Evolutionary conservation across 2,888 invertebrate species (phyloP), one percentile per base, ranked within the genome.

Genomic region (Drosophila anceps): DNA sequence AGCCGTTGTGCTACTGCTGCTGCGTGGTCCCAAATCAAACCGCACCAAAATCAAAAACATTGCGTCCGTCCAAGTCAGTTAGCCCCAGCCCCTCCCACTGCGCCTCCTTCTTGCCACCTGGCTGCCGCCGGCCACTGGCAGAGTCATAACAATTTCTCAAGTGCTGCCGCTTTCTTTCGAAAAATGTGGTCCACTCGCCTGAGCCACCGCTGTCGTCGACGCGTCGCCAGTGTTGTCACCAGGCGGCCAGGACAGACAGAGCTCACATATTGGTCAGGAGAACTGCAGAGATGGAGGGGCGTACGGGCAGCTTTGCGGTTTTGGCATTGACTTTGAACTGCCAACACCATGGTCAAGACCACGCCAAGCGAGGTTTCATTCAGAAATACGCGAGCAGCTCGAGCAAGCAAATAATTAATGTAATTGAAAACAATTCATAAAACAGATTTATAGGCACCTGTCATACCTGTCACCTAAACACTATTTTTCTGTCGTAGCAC

Each of bases 111-210:
- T 37, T 53, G 35, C 51, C 53, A 12, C 24, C 43, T 61, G 68
- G 50, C 51, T 50, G 69, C 68, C 64, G 54, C 44, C 68, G 63
- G 61, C 63, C 55, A 60, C 41, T 43, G 71, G 46, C 77, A 55
- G 27, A 84, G 72, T 76, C 76, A 74, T 81, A 83, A 84, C 76
- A 81, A 76, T 81, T 81, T 64, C 70, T 68, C 50, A 57, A 29
- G 33, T 55, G 73, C 66, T 46, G 57, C 84, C 69, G 88, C 90
- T 90, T 90, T 90, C 90, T 90, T 80, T 91, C 43, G 79, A 90
- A 90, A 91, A 90, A 90, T 90, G 90, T 89, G 88, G 91, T 88
- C 80, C 83, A 89, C 85, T 76, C 80, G 76, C 68, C 71, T 67
- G 63, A 80, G 67, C 73, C 69, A 64, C 13, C 29, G 44, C 58